A percentile compares a stretch with the other conserved stretches of the same genome.
Evolutionary conservation across 2,797 vertebrate species (phyloP).

Genomic region (Acridotheres tristis): DNA sequence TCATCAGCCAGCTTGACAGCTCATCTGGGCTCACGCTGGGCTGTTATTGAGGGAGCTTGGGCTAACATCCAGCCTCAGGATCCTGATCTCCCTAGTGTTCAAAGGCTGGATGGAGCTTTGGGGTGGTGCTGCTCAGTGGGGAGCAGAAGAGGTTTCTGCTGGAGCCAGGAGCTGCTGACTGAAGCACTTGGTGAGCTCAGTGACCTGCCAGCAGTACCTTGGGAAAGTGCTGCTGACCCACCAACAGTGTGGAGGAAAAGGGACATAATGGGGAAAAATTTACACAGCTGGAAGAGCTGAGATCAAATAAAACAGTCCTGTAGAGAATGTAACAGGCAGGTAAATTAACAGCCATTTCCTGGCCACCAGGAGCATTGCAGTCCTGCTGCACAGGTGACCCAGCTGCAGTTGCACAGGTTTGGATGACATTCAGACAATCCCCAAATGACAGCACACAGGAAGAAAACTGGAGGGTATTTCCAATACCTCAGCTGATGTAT

Average conservation of each 20-base stretch:
- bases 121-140: background rate
- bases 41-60: slow-evolving; percentile 11
- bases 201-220: background rate
- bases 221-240: background rate
- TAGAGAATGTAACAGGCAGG: background rate
- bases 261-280: background rate
- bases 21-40: slow-evolving; percentile 15
- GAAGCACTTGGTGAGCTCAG: background rate
- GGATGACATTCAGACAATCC: background rate
- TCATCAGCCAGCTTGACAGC: slow-evolving; percentile 63
- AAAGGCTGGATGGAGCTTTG: slow-evolving; percentile 11
- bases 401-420: background rate
- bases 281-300: background rate
- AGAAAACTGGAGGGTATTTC: background rate
- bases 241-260: background rate
- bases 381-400: background rate
- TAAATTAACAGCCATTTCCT: background rate
- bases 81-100: background rate
- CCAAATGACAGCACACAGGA: background rate
- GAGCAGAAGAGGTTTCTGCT: background rate
- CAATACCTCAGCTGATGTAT: background rate
- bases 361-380: background rate
- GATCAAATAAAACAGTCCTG: background rate
- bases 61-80: slow-evolving; percentile 12
- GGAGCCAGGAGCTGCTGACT: slow-evolving; percentile 1